Conservation (phyloP, 2,888 invertebrate genomes). For the Halocaridina rubra region DNA sequence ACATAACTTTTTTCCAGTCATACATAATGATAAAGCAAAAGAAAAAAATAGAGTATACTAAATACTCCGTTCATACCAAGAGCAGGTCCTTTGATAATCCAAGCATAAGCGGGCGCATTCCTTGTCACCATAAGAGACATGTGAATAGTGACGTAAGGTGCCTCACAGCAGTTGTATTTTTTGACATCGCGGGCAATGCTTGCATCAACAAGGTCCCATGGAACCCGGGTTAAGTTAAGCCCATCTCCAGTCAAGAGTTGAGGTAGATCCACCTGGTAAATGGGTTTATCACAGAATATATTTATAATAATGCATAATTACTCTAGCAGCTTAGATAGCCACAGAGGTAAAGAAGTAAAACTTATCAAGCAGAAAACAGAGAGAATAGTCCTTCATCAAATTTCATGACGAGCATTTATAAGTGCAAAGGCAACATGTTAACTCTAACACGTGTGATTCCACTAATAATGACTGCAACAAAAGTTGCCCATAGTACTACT, state of each 20-base stretch:
- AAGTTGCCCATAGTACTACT: neutral
- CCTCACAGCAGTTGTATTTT: conserved; percentile 72
- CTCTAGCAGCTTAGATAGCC: neutral
- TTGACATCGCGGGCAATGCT: conserved; percentile 71
- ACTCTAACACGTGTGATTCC: neutral
- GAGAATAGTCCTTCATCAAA: neutral
- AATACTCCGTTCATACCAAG: conserved; percentile 69
- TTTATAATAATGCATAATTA: neutral
- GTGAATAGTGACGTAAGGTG: conserved; percentile 75
- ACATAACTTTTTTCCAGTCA: neutral
- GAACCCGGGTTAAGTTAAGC: conserved; percentile 72
- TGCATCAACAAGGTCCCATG: conserved; percentile 73
- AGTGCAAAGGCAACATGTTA: neutral
- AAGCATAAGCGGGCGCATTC: conserved; percentile 73
- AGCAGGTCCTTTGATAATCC: conserved; percentile 74
- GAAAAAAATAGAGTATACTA: no score
- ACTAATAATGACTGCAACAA: neutral
- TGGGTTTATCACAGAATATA: neutral
- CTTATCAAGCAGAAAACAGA: neutral
- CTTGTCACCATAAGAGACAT: conserved; percentile 74
- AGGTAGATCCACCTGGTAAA: neutral
- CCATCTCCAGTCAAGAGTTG: conserved; percentile 67
- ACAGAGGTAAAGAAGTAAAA: neutral
- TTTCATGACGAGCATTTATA: neutral
- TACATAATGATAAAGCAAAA: neutral